phyloP scores from a whole-genome alignment of 2,113 vertebrate species.

The Talpa occidentalis region DNA sequence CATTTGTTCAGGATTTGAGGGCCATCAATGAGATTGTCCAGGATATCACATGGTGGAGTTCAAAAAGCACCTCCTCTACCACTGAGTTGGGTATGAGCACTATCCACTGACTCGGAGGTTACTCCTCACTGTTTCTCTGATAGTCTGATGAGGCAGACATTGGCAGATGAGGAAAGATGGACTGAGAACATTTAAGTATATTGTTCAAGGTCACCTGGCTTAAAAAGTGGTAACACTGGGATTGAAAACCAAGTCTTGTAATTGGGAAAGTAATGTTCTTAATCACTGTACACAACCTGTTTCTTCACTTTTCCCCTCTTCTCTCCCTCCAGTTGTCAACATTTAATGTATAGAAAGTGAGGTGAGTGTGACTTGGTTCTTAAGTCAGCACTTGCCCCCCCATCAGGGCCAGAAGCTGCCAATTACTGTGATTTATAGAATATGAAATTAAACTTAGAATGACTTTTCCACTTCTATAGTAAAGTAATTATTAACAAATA shows the following conservation, averaged over 20 bases:
- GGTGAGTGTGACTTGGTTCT: neutral
- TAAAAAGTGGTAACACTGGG: neutral
- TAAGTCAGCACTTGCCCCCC: neutral
- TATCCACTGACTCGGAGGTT: too few species aligned
- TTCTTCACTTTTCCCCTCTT: neutral
- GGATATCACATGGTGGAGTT: too few species aligned
- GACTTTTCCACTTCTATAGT: neutral
- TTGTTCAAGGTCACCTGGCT: neutral
- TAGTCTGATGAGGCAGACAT: neutral
- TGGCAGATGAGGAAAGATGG: conserved; percentile 4
- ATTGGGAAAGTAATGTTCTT: neutral
- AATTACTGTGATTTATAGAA: neutral
- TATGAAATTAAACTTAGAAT: neutral
- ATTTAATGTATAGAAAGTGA: neutral
- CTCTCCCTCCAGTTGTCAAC: neutral
- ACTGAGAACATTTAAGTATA: neutral
- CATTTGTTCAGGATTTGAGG: too few species aligned
- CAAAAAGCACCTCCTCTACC: too few species aligned
- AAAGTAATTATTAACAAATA: conserved; percentile 44
- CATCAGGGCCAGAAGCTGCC: neutral
- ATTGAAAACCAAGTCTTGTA: neutral
- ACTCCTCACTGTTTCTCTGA: too few species aligned
- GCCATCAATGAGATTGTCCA: too few species aligned
- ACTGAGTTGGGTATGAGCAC: too few species aligned
- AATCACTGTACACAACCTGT: neutral